Evolutionary conservation across 1,140 invertebrate species (phyloP), one percentile per base, ranked within the genome.

Genomic region (Pseudoatta argentina): DNA sequence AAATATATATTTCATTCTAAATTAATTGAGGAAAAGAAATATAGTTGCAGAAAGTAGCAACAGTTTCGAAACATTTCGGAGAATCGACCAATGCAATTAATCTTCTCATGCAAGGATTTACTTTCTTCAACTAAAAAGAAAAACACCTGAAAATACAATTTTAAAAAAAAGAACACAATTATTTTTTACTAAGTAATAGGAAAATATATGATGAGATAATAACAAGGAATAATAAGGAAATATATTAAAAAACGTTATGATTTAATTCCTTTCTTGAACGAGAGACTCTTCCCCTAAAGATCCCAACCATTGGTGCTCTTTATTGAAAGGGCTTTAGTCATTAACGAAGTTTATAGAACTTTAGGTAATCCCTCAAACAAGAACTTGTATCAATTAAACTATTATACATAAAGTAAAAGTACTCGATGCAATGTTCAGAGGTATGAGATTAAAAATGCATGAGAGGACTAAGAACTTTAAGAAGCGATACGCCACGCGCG

Each of bases 351-450:
- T 75, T 53, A 55, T 27, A 30, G 69, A 73, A 21, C 4, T 75
- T 61, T 61, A 0, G 24, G 48, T 44, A n/a, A 73, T 39, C 69
- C 73, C 69, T 83, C 79, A 83, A 63, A 75, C 79, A 63, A 48
- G 69, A 63, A 83, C 39, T 72, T 51, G 69, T 61, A 75, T 63
- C 79, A 75, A 83, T 83, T 75, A 83, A 75, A 75, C 24, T 30
- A 24, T 83, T 72, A 82, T 27, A 57, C 27, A n/a, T 55, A 27
- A 51, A 34, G 48, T 24, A 12, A 18, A 30, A 55, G 18, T 21
- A 48, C 8, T 30, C 53, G 67, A n/a, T 39, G 34, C 34, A 39
- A 6, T 39, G 34, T 39, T 39, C 3, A 12, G 67, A 53, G n/a
- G 27, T 8, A 44, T n/a, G 27, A 34, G 27, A 69, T n/a, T 8